phyloP scores from a whole-genome alignment of 2,113 vertebrate species.

The Bubo scandiacus region DNA sequence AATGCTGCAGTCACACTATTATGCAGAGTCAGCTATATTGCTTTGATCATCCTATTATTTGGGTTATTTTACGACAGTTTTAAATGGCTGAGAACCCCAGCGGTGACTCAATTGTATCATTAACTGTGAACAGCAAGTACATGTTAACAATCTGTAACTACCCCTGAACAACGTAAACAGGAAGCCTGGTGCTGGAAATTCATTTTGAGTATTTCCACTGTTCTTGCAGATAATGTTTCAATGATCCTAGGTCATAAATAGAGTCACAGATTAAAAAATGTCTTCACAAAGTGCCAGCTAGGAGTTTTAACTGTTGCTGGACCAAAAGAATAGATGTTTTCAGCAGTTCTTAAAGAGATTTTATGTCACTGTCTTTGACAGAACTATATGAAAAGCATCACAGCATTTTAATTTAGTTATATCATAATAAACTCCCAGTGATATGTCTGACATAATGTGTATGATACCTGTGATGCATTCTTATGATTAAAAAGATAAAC shows the following conservation, averaged over 20 bases:
- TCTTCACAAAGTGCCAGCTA: background rate
- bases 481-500: background rate
- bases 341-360: background rate
- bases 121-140: background rate
- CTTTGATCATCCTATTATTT: conserved; percentile 40
- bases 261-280: background rate
- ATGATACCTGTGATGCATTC: background rate
- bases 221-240: background rate
- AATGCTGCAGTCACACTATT: background rate
- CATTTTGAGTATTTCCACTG: background rate
- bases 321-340: background rate
- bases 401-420: background rate
- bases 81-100: background rate
- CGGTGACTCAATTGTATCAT: background rate
- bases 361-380: background rate
- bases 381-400: background rate
- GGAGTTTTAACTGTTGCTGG: background rate
- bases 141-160: background rate
- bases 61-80: background rate
- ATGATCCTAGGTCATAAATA: background rate
- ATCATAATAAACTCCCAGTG: background rate
- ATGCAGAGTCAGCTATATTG: background rate
- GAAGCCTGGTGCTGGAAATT: conserved; percentile 21
- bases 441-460: background rate
- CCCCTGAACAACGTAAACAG: background rate